Evolutionary conservation across 2,888 invertebrate species (phyloP).

Genomic region (Andrena fulva): DNA sequence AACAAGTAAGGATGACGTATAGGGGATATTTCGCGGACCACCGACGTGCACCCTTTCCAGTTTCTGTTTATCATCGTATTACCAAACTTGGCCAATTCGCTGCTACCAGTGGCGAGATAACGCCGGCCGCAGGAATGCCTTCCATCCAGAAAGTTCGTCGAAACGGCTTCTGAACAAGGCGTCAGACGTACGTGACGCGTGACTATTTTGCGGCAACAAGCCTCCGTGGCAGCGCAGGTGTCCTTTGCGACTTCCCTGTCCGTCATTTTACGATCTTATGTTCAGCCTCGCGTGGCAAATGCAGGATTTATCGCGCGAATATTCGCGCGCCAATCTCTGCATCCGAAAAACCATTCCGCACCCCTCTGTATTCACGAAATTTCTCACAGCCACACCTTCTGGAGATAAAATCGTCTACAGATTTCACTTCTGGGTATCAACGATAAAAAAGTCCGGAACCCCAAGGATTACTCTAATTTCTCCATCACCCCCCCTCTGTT

Average conservation of each 20-base stretch:
- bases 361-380: too few species aligned
- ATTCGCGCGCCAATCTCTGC: not conserved
- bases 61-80: constrained; percentile 65
- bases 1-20: constrained; percentile 49
- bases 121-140: constrained; percentile 35
- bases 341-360: not conserved
- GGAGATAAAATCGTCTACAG: too few species aligned
- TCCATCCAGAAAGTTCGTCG: constrained; percentile 17
- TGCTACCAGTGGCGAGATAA: constrained; percentile 42
- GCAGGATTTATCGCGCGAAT: constrained; percentile 2
- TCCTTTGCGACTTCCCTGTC: constrained; percentile 26
- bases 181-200: constrained; percentile 38
- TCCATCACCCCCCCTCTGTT: too few species aligned
- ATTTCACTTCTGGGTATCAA: too few species aligned
- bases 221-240: constrained; percentile 29
- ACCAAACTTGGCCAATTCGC: constrained; percentile 66
- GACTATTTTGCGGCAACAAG: constrained; percentile 36
- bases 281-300: constrained; percentile 8
- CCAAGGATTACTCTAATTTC: too few species aligned
- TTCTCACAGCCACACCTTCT: too few species aligned
- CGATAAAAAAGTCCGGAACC: too few species aligned
- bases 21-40: constrained; percentile 48
- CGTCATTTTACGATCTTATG: constrained; percentile 24
- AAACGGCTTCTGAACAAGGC: constrained; percentile 39
- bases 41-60: constrained; percentile 38